These are phyloP conservation scores for Hydraecia micacea DNA, from an alignment of 2,888 invertebrate genomes.

Conservation along the genomic window DNA sequence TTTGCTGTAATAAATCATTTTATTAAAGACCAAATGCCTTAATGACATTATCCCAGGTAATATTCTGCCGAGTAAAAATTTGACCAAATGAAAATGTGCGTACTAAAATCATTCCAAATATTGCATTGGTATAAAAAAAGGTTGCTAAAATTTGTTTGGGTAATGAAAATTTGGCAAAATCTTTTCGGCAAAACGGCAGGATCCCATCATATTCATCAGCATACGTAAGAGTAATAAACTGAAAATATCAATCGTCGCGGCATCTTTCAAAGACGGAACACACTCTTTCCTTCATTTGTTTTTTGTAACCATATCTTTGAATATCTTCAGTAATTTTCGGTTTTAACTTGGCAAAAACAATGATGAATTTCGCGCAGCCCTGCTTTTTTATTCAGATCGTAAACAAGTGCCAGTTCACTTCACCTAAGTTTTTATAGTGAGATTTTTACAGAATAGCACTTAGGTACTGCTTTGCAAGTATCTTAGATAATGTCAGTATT, in stretches of 20 bases:
- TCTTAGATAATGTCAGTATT: background rate
- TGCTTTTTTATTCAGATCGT: background rate
- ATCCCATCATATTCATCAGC: background rate
- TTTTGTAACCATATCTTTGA: background rate
- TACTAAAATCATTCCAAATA: too few species aligned
- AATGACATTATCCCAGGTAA: too few species aligned
- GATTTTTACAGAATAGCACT: too few species aligned
- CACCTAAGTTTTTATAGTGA: too few species aligned
- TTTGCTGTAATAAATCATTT: too few species aligned
- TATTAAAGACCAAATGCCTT: too few species aligned
- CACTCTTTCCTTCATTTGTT: background rate
- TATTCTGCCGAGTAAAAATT: too few species aligned
- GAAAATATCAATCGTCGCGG: constrained; percentile 3
- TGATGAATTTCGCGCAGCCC: background rate
- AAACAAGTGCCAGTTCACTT: background rate
- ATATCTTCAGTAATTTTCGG: background rate
- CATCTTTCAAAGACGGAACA: constrained; percentile 5
- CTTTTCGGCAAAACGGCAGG: too few species aligned
- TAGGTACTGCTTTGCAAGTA: background rate
- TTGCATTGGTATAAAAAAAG: too few species aligned
- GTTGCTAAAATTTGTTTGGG: too few species aligned
- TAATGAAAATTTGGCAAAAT: too few species aligned
- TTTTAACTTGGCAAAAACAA: background rate
- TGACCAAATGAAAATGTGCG: too few species aligned
- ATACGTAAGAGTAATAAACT: background rate